phyloP scores from a whole-genome alignment of 2,797 vertebrate genomes.

The Halcyon smyrnensis region DNA sequence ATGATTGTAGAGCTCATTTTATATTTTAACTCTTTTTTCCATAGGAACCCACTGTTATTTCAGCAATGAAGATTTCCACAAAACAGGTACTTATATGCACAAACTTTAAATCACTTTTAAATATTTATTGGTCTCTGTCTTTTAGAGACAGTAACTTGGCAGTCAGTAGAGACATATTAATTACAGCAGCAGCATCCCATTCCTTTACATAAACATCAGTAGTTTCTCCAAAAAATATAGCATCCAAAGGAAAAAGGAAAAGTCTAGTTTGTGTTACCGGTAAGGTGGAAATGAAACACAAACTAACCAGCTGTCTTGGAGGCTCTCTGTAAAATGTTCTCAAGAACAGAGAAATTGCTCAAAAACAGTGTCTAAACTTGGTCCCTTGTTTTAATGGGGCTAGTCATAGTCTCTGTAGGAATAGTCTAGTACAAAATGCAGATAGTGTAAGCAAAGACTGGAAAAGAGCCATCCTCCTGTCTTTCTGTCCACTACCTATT shows the following conservation, averaged over 20 bases:
- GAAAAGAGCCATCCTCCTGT: background rate
- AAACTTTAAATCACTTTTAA: slow-evolving; percentile 53
- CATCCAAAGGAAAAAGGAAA: background rate
- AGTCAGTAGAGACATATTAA: slow-evolving; percentile 53
- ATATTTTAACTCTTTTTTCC: background rate
- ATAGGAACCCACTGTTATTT: slow-evolving; percentile 92
- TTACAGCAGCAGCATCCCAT: slow-evolving; percentile 39
- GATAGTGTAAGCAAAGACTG: background rate
- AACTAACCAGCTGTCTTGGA: background rate
- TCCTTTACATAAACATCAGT: slow-evolving; percentile 53
- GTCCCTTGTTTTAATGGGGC: background rate
- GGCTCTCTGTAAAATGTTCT: background rate
- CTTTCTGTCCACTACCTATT: background rate
- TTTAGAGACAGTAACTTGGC: slow-evolving; percentile 63
- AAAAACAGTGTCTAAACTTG: background rate
- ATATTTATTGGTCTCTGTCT: slow-evolving; percentile 57
- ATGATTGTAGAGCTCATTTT: background rate
- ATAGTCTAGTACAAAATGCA: background rate
- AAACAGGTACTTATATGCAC: slow-evolving; percentile 89
- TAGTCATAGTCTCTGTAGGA: background rate
- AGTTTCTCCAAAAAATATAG: slow-evolving; percentile 60
- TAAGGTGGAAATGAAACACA: slow-evolving; percentile 22
- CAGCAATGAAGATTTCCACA: slow-evolving; percentile 95
- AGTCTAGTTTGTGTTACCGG: background rate
- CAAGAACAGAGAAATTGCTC: background rate